Evolutionary conservation across 2,888 invertebrate species (phyloP).

Genomic region (Heliconius ethilla): DNA sequence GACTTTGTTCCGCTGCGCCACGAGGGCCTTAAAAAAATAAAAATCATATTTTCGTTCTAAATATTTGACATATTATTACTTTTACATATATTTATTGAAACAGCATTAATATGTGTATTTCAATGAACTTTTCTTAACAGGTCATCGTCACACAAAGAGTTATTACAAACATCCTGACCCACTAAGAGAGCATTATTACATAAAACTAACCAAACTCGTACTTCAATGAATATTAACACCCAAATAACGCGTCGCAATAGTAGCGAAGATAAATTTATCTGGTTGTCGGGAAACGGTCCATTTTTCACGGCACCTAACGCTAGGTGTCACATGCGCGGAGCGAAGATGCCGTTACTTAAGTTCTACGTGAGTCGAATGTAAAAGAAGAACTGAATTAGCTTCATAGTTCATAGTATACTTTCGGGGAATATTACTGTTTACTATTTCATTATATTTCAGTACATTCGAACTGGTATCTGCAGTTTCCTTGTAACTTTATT

Average conservation of each 20-base stretch:
- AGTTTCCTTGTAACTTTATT: conserved; percentile 14
- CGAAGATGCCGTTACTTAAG: conserved; percentile 77
- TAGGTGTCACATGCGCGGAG: conserved; percentile 72
- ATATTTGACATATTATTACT: neutral
- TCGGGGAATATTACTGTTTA: conserved; percentile 51
- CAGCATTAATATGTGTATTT: neutral
- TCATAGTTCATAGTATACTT: conserved; percentile 59
- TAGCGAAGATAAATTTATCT: conserved; percentile 79
- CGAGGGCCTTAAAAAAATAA: neutral
- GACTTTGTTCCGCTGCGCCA: no score
- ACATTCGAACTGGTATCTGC: conserved; percentile 39
- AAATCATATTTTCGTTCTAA: neutral
- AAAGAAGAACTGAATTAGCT: conserved; percentile 65
- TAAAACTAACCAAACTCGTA: conserved; percentile 39
- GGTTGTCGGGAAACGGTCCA: conserved; percentile 72
- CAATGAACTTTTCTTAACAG: neutral
- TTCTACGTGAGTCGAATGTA: conserved; percentile 70
- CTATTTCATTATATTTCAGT: conserved; percentile 45
- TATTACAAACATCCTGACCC: neutral
- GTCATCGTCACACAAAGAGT: no score
- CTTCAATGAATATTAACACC: conserved; percentile 79
- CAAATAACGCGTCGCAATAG: conserved; percentile 72
- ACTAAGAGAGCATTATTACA: neutral
- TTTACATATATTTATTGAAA: neutral
- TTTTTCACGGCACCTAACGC: conserved; percentile 80